phyloP scores from a whole-genome alignment of 2,113 vertebrate species.

The Mastomys coucha region DNA sequence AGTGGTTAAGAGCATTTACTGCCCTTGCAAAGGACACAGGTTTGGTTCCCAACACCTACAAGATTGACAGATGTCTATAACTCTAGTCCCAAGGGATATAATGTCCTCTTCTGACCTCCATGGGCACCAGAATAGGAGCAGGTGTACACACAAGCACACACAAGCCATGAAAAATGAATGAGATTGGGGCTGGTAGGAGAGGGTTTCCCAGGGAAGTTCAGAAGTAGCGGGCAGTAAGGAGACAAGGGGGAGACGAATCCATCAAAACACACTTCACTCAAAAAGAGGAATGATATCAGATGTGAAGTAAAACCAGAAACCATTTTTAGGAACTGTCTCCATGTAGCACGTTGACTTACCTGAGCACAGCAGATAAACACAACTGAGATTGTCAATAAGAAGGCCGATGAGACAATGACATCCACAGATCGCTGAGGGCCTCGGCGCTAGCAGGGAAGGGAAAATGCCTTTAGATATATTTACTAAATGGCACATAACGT shows the following conservation, averaged over 20 bases:
- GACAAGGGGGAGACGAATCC: not conserved
- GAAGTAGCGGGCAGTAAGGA: not conserved
- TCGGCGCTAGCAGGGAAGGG: constrained; percentile 89
- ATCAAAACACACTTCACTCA: not conserved
- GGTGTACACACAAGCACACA: not conserved
- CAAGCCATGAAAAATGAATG: rapidly evolving
- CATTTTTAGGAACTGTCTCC: not conserved
- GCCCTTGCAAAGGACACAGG: not conserved
- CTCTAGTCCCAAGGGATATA: not conserved
- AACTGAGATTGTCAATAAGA: constrained; percentile 96
- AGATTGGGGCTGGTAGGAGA: too few relatives aligned
- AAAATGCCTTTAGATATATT: constrained; percentile 49
- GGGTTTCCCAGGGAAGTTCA: not conserved
- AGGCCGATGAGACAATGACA: constrained; percentile 98
- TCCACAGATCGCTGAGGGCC: constrained; percentile 98
- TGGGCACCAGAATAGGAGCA: not conserved
- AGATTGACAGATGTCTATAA: not conserved
- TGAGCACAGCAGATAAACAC: constrained; percentile 99
- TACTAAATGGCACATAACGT: not conserved
- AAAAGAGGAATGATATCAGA: not conserved
- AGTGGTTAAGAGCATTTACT: not conserved
- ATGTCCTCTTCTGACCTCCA: not conserved
- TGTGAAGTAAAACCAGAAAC: not conserved
- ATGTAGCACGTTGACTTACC: constrained; percentile 87
- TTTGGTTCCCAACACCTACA: not conserved